Evolutionary conservation across 2,888 invertebrate species (phyloP).

Genomic region (Pterostichus madidus): DNA sequence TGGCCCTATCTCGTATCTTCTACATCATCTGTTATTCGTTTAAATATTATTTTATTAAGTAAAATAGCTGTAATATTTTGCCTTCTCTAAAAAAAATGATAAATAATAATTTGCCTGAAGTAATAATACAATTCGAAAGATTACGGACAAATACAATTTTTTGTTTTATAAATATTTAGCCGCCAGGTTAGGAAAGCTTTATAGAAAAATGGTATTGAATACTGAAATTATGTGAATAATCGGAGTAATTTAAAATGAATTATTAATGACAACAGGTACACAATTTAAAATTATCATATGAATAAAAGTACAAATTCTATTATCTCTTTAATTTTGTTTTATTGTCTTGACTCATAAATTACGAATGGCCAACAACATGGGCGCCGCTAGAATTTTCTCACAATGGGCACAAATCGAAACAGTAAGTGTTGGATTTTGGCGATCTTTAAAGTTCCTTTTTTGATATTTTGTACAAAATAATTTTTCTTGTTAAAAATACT

Average conservation of each 20-base stretch:
- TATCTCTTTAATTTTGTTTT: conserved; percentile 19
- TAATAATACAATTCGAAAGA: no score
- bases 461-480: no score
- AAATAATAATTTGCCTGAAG: no score
- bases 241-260: conserved; percentile 34
- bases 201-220: conserved; percentile 28
- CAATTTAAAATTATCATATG: conserved; percentile 45
- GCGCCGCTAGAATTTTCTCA: conserved; percentile 2
- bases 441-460: no score
- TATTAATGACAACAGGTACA: conserved; percentile 45
- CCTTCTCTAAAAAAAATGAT: no score
- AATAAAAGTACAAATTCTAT: conserved; percentile 32
- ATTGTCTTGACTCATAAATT: conserved; percentile 27
- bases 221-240: conserved; percentile 35
- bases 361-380: not conserved
- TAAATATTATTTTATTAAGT: no score
- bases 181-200: conserved; percentile 3
- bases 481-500: no score
- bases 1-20: no score
- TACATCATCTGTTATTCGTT: no score
- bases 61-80: no score
- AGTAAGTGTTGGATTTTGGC: no score
- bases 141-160: not conserved
- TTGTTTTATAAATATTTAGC: conserved; percentile 35
- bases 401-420: not conserved